These are phyloP conservation scores for Gallinago media DNA, from an alignment of 2,113 vertebrate genomes.

Conservation along the genomic window DNA sequence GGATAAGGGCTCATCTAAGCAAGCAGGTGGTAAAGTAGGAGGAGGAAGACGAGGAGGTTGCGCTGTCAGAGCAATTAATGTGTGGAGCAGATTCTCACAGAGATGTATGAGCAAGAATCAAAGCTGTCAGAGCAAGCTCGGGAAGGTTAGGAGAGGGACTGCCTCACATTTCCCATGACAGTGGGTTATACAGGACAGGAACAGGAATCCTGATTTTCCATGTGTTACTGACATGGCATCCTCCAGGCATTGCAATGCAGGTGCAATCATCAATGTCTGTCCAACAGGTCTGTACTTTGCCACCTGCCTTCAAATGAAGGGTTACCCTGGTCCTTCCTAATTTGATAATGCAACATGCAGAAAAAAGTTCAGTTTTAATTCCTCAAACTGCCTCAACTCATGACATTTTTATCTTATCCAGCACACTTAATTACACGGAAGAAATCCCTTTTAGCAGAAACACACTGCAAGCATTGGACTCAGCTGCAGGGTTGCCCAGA, in stretches of 20 bases:
- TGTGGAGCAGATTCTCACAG: not conserved
- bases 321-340: not conserved
- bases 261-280: not conserved
- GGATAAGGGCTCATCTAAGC: not conserved
- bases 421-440: not conserved
- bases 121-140: not conserved
- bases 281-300: not conserved
- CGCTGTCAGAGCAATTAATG: not conserved
- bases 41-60: not conserved
- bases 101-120: not conserved
- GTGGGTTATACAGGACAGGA: not conserved
- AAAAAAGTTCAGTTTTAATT: not conserved
- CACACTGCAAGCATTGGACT: not conserved
- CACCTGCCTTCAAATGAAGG: not conserved
- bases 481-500: accelerated
- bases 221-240: not conserved
- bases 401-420: not conserved
- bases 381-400: not conserved
- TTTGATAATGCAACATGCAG: not conserved
- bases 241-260: not conserved
- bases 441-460: not conserved
- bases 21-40: not conserved
- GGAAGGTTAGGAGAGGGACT: not conserved
- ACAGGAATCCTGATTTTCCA: not conserved
- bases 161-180: accelerated